Evolutionary conservation across 2,888 invertebrate genomes (phyloP), one percentile per base, ranked within the genome.

Genomic region (Dasypogon diadema): DNA sequence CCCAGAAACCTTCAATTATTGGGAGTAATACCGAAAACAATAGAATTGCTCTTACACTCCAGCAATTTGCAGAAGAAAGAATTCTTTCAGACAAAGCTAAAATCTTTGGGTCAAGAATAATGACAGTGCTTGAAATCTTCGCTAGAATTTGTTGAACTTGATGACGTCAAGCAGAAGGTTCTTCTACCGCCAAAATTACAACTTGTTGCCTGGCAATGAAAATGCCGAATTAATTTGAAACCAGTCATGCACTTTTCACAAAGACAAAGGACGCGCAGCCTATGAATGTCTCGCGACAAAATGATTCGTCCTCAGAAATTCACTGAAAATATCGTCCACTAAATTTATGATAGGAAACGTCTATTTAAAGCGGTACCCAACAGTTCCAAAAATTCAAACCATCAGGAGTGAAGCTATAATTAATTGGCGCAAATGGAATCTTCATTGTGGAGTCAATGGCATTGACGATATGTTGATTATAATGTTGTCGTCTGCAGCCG

Each of bases 391-490:
- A 60, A 60, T 37, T 37, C 37, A 42, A 42, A 42, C 8, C 3
- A 42, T 12, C 42, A 2, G n/a, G n/a, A 42, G n/a, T 42, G 3
- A 42, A 12, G 2, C 42, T 42, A n/a, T 12, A 42, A 42, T 12
- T 42, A 42, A 42, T 42, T 42, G 24, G 65, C 48, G 8, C 34
- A 42, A 46, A 65, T 46, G 14, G 46, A 24, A 46, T 10, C 42
- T 51, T 24, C 24, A 12, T n/a, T 14, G 24, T 58, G 55, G 68
- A 78, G 78, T 78, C 78, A 78, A 73, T 78, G 78, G 78, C 78
- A 78, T 78, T 78, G 78, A 75, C 21, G 74, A 42, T 76, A 68
- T 76, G 55, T 30, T 58, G 54, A 74, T 74, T 34, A 42, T 18
- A 12, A 48, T 34, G 30, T 21, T 37, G 26, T 26, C 26, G 51